These are phyloP conservation scores for Nipponacmea schrenckii DNA, from an alignment of 2,888 invertebrate species.

Conservation along the genomic window DNA sequence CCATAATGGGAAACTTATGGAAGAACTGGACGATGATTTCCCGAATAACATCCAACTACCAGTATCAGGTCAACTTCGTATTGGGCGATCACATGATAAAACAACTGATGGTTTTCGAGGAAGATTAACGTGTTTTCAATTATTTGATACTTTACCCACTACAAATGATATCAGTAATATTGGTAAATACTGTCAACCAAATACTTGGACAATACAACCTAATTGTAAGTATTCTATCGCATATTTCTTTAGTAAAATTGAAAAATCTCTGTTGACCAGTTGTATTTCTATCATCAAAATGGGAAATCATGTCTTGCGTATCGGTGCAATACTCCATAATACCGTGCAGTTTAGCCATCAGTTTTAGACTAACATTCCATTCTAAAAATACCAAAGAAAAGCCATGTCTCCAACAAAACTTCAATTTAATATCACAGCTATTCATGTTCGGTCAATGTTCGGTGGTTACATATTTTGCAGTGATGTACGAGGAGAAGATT, in stretches of 20 bases:
- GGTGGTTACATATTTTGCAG: slow-evolving; percentile 16
- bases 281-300: too few species aligned
- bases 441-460: too few species aligned
- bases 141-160: slow-evolving; percentile 28
- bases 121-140: slow-evolving; percentile 38
- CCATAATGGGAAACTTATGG: slow-evolving; percentile 34
- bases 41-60: slow-evolving; percentile 41
- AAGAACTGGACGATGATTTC: slow-evolving; percentile 41
- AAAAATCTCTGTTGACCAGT: neutral
- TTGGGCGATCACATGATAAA: slow-evolving; percentile 29
- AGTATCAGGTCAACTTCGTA: slow-evolving; percentile 29
- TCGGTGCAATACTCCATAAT: too few species aligned
- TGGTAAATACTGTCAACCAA: slow-evolving; percentile 30
- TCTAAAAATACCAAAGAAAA: too few species aligned
- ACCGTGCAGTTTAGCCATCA: too few species aligned
- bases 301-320: too few species aligned
- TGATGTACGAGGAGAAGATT: slow-evolving; percentile 21
- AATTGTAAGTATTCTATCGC: slow-evolving; percentile 26
- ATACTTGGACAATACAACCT: slow-evolving; percentile 34
- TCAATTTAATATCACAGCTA: too few species aligned
- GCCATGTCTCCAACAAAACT: too few species aligned
- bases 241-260: neutral
- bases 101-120: slow-evolving; percentile 35
- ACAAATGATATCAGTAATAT: slow-evolving; percentile 25
- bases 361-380: too few species aligned